Percentiles rank a stretch among this genome's conserved stretches.
These are phyloP conservation scores for Thyatira batis DNA, from an alignment of 2,888 invertebrate genomes.

Conservation along the genomic window DNA sequence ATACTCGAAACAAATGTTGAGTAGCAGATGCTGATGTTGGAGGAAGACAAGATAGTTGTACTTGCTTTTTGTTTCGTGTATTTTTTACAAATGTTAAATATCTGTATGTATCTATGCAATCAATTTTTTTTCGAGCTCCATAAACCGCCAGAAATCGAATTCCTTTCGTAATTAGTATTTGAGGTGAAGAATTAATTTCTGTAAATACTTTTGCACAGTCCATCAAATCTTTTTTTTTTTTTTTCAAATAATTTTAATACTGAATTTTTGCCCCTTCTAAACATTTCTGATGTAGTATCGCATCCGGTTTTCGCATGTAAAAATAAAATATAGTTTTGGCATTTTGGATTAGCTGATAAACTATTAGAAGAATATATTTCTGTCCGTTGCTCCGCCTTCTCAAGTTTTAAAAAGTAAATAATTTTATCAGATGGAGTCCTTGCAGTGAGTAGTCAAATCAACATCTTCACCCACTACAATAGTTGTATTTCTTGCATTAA, in stretches of 20 bases:
- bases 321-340: slow-evolving; percentile 14
- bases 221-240: slow-evolving; percentile 12
- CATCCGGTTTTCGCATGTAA: slow-evolving; percentile 14
- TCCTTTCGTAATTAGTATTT: slow-evolving; percentile 7
- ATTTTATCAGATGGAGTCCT: slow-evolving; percentile 12
- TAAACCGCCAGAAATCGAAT: slow-evolving; percentile 13
- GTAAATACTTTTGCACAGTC: slow-evolving; percentile 15
- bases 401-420: slow-evolving; percentile 14
- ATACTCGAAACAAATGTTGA: slow-evolving; percentile 29
- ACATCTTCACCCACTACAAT: slow-evolving; percentile 16
- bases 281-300: no score
- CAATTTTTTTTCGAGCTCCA: slow-evolving; percentile 10
- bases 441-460: slow-evolving; percentile 17
- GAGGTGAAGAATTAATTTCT: slow-evolving; percentile 12
- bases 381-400: no score
- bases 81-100: slow-evolving; percentile 13
- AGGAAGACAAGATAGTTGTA: slow-evolving; percentile 14
- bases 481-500: no score
- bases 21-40: slow-evolving; percentile 18
- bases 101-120: not conserved
- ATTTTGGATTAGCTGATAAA: slow-evolving; percentile 16
- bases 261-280: slow-evolving; percentile 11
- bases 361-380: slow-evolving; percentile 19
- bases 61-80: slow-evolving; percentile 15
- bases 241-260: slow-evolving; percentile 13